A percentile compares a stretch with the other conserved stretches of the same genome.
Conservation (phyloP, 1,140 invertebrate species). For the Himalopsyche phryganea region DNA sequence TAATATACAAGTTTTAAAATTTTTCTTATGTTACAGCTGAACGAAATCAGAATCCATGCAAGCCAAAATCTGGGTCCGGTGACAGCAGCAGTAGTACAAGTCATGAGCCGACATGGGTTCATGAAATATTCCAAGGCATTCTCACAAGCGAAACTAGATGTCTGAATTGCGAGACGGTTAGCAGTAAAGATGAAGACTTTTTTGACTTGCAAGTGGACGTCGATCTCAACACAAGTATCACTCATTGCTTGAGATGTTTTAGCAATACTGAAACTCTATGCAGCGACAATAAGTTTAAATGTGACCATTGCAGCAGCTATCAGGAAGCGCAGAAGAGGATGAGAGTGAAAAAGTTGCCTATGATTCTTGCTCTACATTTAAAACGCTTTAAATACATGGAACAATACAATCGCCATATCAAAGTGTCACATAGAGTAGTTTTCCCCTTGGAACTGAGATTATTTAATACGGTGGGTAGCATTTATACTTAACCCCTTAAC, state of each 20-base stretch:
- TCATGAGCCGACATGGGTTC: conserved; percentile 95
- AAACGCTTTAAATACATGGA: conserved; percentile 99
- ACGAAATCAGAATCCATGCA: conserved; percentile 67
- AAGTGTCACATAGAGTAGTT: conserved; percentile 97
- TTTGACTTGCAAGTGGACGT: conserved; percentile 99
- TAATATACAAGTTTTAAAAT: too few species aligned
- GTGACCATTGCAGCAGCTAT: conserved; percentile 98
- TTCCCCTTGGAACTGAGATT: conserved; percentile 96
- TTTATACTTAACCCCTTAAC: too few species aligned
- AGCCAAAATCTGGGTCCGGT: conserved; percentile 41
- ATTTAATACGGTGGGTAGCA: conserved; percentile 88
- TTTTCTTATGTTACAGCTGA: conserved; percentile 59
- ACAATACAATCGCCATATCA: conserved; percentile 96
- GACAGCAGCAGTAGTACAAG: conserved; percentile 57
- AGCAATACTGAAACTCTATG: conserved; percentile 98
- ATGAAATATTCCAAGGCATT: conserved; percentile 99
- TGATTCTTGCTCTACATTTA: conserved; percentile 95
- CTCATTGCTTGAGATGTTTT: conserved; percentile 95
- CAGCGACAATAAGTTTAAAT: conserved; percentile 99
- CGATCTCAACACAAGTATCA: conserved; percentile 98
- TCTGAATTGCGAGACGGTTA: conserved; percentile 99
- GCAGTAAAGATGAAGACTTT: conserved; percentile 99
- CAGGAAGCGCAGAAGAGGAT: conserved; percentile 98
- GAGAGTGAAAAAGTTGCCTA: conserved; percentile 96
- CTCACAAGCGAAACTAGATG: conserved; percentile 98